A percentile compares a stretch with the other conserved stretches of the same genome.
These are phyloP conservation scores for Nannobrachium achirus DNA, from an alignment of 2,113 vertebrate species.

Conservation along the genomic window DNA sequence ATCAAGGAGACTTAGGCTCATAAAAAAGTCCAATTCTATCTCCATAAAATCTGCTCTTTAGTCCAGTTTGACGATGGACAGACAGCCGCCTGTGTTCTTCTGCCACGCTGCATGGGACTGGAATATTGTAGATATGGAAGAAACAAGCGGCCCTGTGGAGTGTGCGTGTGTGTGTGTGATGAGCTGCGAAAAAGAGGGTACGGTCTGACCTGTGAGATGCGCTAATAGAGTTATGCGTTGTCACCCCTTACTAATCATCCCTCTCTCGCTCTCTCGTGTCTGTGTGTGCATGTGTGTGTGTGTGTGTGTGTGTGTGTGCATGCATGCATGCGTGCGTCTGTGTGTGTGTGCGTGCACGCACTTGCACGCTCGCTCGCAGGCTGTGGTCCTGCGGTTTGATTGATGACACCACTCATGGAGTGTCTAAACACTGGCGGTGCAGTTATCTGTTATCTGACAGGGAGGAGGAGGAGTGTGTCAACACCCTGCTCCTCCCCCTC, in stretches of 20 bases:
- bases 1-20: neutral
- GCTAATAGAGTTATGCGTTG: constrained; percentile 52
- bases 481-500: constrained; percentile 39
- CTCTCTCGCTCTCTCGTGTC: neutral
- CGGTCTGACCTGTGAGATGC: constrained; percentile 35
- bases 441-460: constrained; percentile 71
- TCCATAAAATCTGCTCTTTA: neutral
- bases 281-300: neutral
- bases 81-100: constrained; percentile 7
- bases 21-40: neutral
- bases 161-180: constrained; percentile 12
- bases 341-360: constrained; percentile 20
- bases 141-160: neutral
- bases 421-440: constrained; percentile 62
- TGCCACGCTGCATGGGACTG: constrained; percentile 2
- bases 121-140: neutral
- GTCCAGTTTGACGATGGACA: constrained; percentile 2
- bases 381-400: constrained; percentile 20
- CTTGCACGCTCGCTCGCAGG: constrained; percentile 1
- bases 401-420: constrained; percentile 66
- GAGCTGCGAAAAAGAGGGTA: constrained; percentile 30
- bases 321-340: neutral
- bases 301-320: neutral
- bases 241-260: constrained; percentile 45
- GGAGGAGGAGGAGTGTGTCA: constrained; percentile 55